Evolutionary conservation across 2,113 vertebrate species (phyloP).

Genomic region (Gopherus flavomarginatus): DNA sequence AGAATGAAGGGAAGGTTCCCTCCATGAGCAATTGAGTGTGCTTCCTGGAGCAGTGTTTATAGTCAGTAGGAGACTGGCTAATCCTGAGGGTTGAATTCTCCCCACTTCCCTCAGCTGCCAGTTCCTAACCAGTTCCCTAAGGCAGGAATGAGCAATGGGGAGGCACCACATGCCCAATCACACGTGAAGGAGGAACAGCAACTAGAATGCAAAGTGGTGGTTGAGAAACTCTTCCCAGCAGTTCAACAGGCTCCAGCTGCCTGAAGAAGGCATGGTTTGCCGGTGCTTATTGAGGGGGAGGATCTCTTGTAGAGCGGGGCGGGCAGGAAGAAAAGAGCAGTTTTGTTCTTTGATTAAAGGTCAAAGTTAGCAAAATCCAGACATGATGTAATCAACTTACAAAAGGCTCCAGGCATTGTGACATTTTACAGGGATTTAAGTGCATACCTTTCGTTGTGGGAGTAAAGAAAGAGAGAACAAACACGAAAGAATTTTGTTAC

Average conservation of each 20-base stretch:
- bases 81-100: background rate
- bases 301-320: background rate
- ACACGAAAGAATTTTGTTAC: background rate
- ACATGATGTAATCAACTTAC: background rate
- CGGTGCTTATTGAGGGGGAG: rapidly evolving
- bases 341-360: background rate
- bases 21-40: background rate
- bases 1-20: background rate
- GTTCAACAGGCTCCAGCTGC: too few species aligned
- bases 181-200: background rate
- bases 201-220: background rate
- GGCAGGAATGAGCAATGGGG: background rate
- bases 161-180: background rate
- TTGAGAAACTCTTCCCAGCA: background rate
- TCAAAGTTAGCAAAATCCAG: background rate
- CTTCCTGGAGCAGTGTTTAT: background rate
- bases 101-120: background rate
- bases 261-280: background rate
- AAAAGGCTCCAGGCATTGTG: background rate
- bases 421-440: background rate
- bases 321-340: background rate
- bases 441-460: background rate
- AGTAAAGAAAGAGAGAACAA: background rate
- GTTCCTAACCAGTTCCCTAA: background rate
- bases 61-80: background rate